Conservation (phyloP, 1,140 invertebrate species). For the Euschistus heros region DNA sequence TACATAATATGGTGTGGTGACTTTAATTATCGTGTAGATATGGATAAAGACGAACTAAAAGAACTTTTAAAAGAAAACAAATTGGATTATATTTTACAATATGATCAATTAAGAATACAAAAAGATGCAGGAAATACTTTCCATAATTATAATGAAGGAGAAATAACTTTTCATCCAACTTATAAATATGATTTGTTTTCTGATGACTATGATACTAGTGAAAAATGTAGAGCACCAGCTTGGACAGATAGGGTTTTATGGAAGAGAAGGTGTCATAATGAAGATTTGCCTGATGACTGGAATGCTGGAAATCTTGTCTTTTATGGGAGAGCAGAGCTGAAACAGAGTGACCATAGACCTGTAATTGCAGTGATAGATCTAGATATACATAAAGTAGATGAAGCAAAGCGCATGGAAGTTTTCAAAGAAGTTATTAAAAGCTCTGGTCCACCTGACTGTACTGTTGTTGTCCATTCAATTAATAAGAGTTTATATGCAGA, state of each 20-base stretch:
- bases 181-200: conserved; percentile 99
- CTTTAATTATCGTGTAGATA: conserved; percentile 97
- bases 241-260: conserved; percentile 96
- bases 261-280: conserved; percentile 62
- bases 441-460: conserved; percentile 90
- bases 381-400: conserved; percentile 68
- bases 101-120: conserved; percentile 81
- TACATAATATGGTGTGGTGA: conserved; percentile 99
- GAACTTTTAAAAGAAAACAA: conserved; percentile 69
- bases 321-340: conserved; percentile 88
- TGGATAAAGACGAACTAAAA: conserved; percentile 91
- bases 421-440: conserved; percentile 77
- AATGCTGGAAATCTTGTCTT: conserved; percentile 70
- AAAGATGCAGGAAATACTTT: conserved; percentile 81
- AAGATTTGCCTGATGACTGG: conserved; percentile 46
- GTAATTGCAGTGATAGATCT: conserved; percentile 84
- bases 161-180: conserved; percentile 87
- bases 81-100: conserved; percentile 62
- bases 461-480: conserved; percentile 51
- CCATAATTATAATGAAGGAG: conserved; percentile 83
- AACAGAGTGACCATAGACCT: conserved; percentile 95
- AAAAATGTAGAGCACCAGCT: conserved; percentile 91
- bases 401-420: conserved; percentile 56
- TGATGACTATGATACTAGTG: conserved; percentile 98
- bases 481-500: conserved; percentile 42